Conservation (phyloP, 2,113 vertebrate genomes). For the Calypte anna region DNA sequence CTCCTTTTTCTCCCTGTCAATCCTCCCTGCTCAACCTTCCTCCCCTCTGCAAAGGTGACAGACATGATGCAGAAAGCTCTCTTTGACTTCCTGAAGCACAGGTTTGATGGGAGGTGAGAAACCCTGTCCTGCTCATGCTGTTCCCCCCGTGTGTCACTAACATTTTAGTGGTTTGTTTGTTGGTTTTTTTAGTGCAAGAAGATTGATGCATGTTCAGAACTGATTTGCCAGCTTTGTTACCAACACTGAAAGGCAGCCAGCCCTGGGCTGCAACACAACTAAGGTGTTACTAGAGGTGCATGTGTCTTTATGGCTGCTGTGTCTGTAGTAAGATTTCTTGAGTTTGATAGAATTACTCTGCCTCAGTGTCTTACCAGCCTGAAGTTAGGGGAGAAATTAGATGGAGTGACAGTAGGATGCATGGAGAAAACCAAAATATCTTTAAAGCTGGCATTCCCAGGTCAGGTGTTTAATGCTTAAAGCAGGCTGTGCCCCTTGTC, state of each 20-base stretch:
- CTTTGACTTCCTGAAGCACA: slow-evolving; percentile 99
- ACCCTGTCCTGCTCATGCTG: slow-evolving; percentile 63
- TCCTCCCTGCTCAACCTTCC: slow-evolving; percentile 63
- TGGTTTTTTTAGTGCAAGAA: not conserved
- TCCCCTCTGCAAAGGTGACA: slow-evolving; percentile 88
- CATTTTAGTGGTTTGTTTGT: not conserved
- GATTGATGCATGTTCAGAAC: slow-evolving; percentile 10
- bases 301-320: not conserved
- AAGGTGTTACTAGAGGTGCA: not conserved
- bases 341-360: not conserved
- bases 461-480: not conserved
- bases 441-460: not conserved
- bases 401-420: not conserved
- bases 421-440: not conserved
- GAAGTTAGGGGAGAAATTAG: not conserved
- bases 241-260: not conserved
- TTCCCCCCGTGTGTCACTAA: not conserved
- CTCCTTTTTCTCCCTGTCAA: slow-evolving; percentile 65
- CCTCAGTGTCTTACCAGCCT: not conserved
- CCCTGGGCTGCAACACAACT: not conserved
- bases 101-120: slow-evolving; percentile 98
- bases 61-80: slow-evolving; percentile 99
- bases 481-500: too few species aligned
- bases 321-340: not conserved
- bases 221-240: not conserved